Evolutionary conservation across 2,888 invertebrate genomes (phyloP), one percentile per base, ranked within the genome.

Genomic region (Myopa testacea): DNA sequence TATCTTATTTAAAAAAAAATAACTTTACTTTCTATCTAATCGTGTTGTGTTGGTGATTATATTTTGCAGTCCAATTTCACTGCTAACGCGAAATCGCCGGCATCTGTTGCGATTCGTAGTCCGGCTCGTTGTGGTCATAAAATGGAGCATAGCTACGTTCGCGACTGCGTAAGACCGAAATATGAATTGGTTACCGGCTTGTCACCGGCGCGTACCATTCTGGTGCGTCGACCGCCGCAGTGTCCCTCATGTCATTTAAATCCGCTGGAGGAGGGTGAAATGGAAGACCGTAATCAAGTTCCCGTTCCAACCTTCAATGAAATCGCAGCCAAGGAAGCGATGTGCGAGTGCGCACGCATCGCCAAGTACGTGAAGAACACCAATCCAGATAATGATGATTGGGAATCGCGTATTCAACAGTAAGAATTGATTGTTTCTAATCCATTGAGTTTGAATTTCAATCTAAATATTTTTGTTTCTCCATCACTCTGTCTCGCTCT

Each of bases 141-240:
- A 79, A 91, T 93, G 88, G 95, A 95, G 84, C 95, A 95, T 84
- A 92, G 92, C 84, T 95, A 95, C 84, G 92, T 94, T 10, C 91
- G 93, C 82, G 93, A 94, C 72, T 92, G 93, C 90, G 75, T 81
- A 0, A 86, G 86, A 3, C 81, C 84, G 1, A 62, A 78, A 8
- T 79, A 78, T 68, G 87, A 89, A 58, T 83, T 84, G 71, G 86
- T 86, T 37, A 90, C 86, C 81, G 87, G 88, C 0, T 77, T 89
- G 5, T 81, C 86, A 6, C 85, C 86, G 0, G 85, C 88, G 0
- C 85, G 88, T 50, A 87, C 87, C 0, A 84, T 89, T 37, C 81
- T 89, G 60, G 87, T 89, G 1, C 87, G 87, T 19, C 86, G 87
- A 52, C 86, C 89, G 0, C 89, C 89, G 0, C 88, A 87, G 78